Evolutionary conservation across 2,113 vertebrate genomes (phyloP), one percentile per base, ranked within the genome.

Genomic region (Ceratotherium simum): DNA sequence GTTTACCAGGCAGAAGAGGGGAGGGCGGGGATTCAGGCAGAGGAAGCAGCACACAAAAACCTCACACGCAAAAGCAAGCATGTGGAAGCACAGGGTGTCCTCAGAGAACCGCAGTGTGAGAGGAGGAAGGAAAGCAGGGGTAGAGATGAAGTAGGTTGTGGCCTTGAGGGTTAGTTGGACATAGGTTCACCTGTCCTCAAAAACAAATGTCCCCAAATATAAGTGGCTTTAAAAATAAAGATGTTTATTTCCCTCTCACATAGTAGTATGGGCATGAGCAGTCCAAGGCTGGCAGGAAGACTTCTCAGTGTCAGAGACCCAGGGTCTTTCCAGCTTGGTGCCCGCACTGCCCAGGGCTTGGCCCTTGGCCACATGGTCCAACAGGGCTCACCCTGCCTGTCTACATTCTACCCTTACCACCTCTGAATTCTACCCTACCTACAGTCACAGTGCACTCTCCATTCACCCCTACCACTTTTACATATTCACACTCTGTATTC

Each of bases 21-120:
- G 33, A 67, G 39, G 42, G 7, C 5, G 42, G 16, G 7, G 9
- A 20, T 21, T 16, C 31, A 73, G n/a, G 75, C 60, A 16, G 31
- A 64, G 39, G 46, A 23, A 73, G 14, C 29, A 11, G 18, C 48
- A 20, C 0, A 25, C 46, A 36, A n/a, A 36, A 78, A 65, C 27
- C 1, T 23, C 33, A 20, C 2, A 54, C 36, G 75, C 46, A 60
- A 12, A 81, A 23, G 18, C 64, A 12, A 0, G 0, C 6, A 1
- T 3, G 11, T 2, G 8, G 16, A 73, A 27, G 8, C 23, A 2
- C 16, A 17, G 6, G 62, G 76, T 56, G 3, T 8, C 14, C 56
- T 65, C 16, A 21, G 60, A 82, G 79, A 69, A 18, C 11, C 0
- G 6, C 17, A 0, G 0, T 2, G 9, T 21, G 21, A 46, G 20